A percentile compares a stretch with the other conserved stretches of the same genome.
phyloP scores from a whole-genome alignment of 2,113 vertebrate species.

The human (Homo sapiens) region GRCh38 chr17:70856501-70857000 shows the following conservation, averaged over 20 bases:
- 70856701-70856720: neutral
- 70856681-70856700: neutral
- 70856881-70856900: no score
- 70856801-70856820: neutral
- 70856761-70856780: neutral
- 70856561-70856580: neutral
- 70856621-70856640: neutral
- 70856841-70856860: no score
- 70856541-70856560: rapidly evolving
- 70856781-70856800: neutral
- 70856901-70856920: no score
- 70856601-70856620: rapidly evolving
- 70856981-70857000: no score
- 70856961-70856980: no score
- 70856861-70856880: no score
- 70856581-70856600: neutral
- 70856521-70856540: neutral
- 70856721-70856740: rapidly evolving
- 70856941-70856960: no score
- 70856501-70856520: neutral
- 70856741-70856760: rapidly evolving
- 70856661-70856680: neutral
- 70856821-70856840: neutral
- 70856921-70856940: neutral
- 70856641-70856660: neutral